Evolutionary conservation across 2,888 invertebrate genomes (phyloP), one percentile per base, ranked within the genome.

Genomic region (Litoditis marina): DNA sequence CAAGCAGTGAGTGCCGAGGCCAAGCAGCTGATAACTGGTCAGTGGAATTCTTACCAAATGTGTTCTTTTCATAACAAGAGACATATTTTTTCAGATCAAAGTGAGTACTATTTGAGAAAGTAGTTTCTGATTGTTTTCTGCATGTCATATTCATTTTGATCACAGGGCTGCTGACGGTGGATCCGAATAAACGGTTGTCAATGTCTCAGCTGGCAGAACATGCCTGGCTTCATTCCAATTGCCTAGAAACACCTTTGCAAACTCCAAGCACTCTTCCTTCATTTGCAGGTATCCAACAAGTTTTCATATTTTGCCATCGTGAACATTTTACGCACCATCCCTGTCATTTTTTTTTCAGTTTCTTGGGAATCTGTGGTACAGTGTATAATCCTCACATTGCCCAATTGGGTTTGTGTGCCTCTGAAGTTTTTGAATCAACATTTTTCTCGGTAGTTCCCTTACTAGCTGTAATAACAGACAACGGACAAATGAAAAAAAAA

Each of bases 151-250:
- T 36, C 36, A 13, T 36, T 27, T 49, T 16, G 32, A n/a, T n/a
- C n/a, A 7, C 77, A 87, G 89, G 90, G 0, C 85, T 94, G 60
- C 85, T 94, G 54, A 89, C 90, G 0, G 90, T 91, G 6, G 90
- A 92, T 78, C 90, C 92, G 0, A 85, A 86, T 47, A 86, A 88
- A 63, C 86, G 93, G 54, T 85, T 91, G 68, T 88, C 88, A 4
- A 88, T 91, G 84, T 82, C 84, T 27, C 89, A 89, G 64, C 85
- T 93, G 60, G 66, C 59, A 13, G 84, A 85, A n/a, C 89, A 89
- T 81, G 85, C 87, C 30, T 91, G 91, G 91, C 84, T 90, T 49
- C 68, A 68, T 13, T 82, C 84, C 39, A 80, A 81, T 34, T 65
- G 69, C 5, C 59, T 77, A 44, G 72, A 77, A 60, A 71, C 81